phyloP scores from a whole-genome alignment of 2,113 vertebrate genomes.

The Campylomormyrus tamandua region DNA sequence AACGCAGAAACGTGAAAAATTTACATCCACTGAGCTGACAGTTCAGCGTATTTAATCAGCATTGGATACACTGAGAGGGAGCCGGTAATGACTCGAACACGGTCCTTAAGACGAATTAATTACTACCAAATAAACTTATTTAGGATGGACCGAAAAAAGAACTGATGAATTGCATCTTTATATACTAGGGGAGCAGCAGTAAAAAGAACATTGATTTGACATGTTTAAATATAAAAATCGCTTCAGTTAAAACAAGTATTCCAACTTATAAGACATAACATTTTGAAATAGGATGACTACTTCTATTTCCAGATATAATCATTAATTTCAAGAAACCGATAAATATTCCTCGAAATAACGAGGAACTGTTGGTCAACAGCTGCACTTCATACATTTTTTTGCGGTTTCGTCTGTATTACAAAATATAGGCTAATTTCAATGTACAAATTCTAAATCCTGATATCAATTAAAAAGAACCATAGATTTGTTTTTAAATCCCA shows the following conservation, averaged over 20 bases:
- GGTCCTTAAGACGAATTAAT: background rate
- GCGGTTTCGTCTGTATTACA: background rate
- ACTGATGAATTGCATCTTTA: background rate
- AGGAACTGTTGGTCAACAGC: background rate
- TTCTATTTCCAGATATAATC: background rate
- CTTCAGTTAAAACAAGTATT: background rate
- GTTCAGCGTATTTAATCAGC: background rate
- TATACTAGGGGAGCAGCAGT: background rate
- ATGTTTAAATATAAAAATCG: background rate
- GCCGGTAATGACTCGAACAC: background rate
- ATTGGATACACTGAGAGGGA: background rate
- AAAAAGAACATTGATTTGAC: background rate
- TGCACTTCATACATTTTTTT: background rate
- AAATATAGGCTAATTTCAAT: background rate
- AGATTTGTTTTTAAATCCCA: background rate
- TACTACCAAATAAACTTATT: slow-evolving; percentile 8
- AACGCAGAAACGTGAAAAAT: background rate
- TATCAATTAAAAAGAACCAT: background rate
- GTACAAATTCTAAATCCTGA: background rate
- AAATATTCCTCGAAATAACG: background rate
- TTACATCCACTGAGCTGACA: background rate
- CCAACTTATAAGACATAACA: background rate
- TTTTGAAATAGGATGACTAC: background rate
- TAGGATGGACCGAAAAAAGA: background rate
- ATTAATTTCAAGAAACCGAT: background rate